Evolutionary conservation across 2,113 vertebrate genomes (phyloP).

Genomic region (Aix galericulata): DNA sequence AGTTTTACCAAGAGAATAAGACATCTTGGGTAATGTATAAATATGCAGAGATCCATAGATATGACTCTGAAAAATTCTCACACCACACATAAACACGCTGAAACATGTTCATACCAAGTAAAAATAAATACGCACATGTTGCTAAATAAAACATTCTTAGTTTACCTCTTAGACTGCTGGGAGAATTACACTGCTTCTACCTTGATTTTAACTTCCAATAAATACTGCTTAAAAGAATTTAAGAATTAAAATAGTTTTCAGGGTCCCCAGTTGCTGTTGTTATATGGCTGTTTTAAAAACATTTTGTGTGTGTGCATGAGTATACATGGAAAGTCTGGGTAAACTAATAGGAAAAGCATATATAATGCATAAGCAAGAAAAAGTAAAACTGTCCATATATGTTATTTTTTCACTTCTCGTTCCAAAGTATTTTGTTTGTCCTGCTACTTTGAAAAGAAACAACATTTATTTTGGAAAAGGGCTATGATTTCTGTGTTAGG

Average conservation of each 20-base stretch:
- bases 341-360: background rate
- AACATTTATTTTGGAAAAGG: background rate
- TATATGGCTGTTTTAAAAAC: background rate
- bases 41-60: background rate
- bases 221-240: background rate
- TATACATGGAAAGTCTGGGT: background rate
- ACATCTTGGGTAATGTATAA: background rate
- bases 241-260: background rate
- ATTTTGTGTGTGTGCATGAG: background rate
- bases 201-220: background rate
- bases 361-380: background rate
- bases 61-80: background rate
- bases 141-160: background rate
- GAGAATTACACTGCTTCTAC: background rate
- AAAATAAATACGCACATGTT: background rate
- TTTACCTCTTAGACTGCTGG: background rate
- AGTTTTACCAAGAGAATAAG: background rate
- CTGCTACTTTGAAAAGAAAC: background rate
- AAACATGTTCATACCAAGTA: background rate
- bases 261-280: accelerated
- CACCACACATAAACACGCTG: background rate
- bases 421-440: background rate
- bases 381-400: background rate
- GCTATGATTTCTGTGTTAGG: background rate
- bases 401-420: background rate